phyloP scores from a whole-genome alignment of 2,113 vertebrate species.

The Otolemur garnettii region DNA sequence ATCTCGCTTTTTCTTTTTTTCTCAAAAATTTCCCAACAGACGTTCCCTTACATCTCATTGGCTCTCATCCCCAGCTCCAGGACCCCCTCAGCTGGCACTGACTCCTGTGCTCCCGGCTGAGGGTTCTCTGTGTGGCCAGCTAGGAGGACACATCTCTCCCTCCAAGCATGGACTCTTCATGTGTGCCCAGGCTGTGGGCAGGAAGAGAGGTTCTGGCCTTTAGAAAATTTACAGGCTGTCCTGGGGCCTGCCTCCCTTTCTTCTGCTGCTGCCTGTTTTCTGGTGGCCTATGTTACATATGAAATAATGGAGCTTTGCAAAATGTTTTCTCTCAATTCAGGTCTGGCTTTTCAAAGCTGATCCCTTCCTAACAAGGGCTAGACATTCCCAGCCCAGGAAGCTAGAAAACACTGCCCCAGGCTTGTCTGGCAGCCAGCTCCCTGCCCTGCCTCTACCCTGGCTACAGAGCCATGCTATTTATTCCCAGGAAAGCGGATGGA shows the following conservation, averaged over 20 bases:
- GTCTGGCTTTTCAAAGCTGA: background rate
- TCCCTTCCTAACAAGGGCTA: no score
- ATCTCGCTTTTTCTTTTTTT: background rate
- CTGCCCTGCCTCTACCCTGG: accelerated
- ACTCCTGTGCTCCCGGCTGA: no score
- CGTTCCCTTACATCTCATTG: background rate
- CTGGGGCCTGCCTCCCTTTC: background rate
- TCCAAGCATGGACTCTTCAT: background rate
- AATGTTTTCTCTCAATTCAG: background rate
- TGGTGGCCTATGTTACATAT: background rate
- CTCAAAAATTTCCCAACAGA: background rate
- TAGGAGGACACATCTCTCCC: background rate
- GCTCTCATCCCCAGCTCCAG: background rate
- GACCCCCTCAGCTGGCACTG: background rate
- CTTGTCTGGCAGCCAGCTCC: background rate
- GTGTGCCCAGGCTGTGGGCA: background rate
- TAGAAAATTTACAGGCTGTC: background rate
- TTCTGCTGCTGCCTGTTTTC: background rate
- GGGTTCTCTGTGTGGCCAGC: background rate
- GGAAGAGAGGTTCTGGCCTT: background rate
- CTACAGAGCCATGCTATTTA: accelerated
- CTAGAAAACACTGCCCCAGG: background rate
- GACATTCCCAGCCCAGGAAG: background rate
- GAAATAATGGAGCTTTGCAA: background rate
- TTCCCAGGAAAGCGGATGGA: background rate